Evolutionary conservation across 2,888 invertebrate genomes (phyloP).

Genomic region (Ptychoptera albimana): DNA sequence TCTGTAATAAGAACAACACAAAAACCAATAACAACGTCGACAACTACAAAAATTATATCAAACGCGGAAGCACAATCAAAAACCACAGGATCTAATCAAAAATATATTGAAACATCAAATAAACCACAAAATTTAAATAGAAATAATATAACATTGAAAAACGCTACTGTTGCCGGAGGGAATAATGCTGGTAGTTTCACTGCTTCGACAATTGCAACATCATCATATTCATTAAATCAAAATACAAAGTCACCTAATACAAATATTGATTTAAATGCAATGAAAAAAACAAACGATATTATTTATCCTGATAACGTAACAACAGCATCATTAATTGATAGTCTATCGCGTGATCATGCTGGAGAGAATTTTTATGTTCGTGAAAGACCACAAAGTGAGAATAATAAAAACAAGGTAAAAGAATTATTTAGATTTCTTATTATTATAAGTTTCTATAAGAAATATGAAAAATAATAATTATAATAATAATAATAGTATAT

Average conservation of each 20-base stretch:
- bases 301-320: conserved; percentile 27
- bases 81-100: background rate
- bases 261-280: background rate
- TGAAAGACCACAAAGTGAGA: conserved; percentile 3
- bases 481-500: too few species aligned
- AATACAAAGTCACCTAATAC: background rate
- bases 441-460: too few species aligned
- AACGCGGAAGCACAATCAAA: conserved; percentile 9
- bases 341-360: conserved; percentile 22
- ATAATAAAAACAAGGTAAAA: conserved; percentile 4
- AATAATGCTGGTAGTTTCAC: too few species aligned
- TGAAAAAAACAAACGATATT: conserved; percentile 14
- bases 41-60: conserved; percentile 16
- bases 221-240: background rate
- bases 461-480: too few species aligned
- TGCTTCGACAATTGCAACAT: too few species aligned
- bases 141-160: background rate
- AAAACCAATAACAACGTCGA: conserved; percentile 12
- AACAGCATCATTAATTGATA: conserved; percentile 29
- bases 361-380: conserved; percentile 25
- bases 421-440: background rate
- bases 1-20: conserved; percentile 9
- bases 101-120: conserved; percentile 6
- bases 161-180: background rate
- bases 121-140: conserved; percentile 1